Base-by-base conservation (phyloP, 1,140 invertebrate genomes). In the Papilio glaucus region DNA sequence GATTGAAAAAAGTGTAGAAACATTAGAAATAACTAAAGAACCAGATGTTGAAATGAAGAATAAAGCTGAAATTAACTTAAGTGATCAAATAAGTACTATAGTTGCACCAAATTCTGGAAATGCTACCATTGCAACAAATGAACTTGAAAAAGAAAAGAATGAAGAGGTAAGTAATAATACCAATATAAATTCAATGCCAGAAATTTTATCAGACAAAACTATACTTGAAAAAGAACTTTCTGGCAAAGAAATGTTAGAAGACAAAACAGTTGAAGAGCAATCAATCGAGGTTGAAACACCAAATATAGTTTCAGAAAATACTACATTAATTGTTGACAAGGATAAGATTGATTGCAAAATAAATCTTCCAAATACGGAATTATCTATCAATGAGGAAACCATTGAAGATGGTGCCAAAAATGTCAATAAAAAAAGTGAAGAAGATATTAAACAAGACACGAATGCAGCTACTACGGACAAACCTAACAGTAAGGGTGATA, bases 371-470 rank as follows among this genome's bases (percentile, higher is more conserved):
- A 41, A 71, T 67, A 13, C 15, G 42, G 49, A 73, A 29, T 60
- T 5, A 18, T n/a, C 53, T 60, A 57, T 74, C 18, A 53, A 70
- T 45, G 37, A 60, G 13, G 37, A 63, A 68, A 39, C 24, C 13
- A 13, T 1, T 33, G 29, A 29, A 33, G 13, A 61, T 15, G 26
- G 18, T 4, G 10, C 18, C 21, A 21, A 53, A 60, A 33, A 37
- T 15, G 65, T 12, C 8, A 49, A 65, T 21, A 67, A 76, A 77
- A 60, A 71, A 57, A 18, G 69, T 37, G 71, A 75, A 65, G 72
- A 79, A 73, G 73, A 75, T 53, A 57, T 26, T 10, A 0, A 18
- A 13, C 49, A 57, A 26, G 10, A 57, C 21, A 13, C 49, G n/a
- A n/a, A 33, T 33, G 29, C 2, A 33, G 6, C 29, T 6, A 33